Percentiles rank a stretch among this genome's conserved stretches.
Evolutionary conservation across 1,140 invertebrate species (phyloP).

Genomic region (Colletes gigas): DNA sequence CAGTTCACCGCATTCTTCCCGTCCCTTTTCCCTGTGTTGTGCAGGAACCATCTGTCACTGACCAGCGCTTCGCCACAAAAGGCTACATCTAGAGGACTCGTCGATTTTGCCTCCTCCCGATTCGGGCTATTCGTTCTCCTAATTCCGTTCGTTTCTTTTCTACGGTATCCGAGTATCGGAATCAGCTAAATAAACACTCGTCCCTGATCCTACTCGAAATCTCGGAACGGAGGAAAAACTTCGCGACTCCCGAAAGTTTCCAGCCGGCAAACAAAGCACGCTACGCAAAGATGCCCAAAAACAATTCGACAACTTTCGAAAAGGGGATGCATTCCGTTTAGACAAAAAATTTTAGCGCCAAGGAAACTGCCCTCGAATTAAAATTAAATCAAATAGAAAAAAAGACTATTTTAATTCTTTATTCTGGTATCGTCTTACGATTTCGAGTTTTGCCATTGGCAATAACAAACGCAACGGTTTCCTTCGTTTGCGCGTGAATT

Average conservation of each 20-base stretch:
- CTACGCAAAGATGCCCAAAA: too few species aligned
- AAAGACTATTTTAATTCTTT: too few species aligned
- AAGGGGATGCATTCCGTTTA: not conserved
- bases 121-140: conserved; percentile 22
- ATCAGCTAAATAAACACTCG: conserved; percentile 19
- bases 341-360: too few species aligned
- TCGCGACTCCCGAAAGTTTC: not conserved
- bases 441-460: not conserved
- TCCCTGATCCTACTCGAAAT: not conserved
- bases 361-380: too few species aligned
- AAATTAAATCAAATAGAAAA: too few species aligned
- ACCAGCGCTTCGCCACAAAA: conserved; percentile 42
- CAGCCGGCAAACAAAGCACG: not conserved
- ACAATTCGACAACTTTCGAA: not conserved
- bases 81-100: conserved; percentile 37
- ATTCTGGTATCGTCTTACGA: not conserved
- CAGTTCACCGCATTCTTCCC: conserved; percentile 3
- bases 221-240: not conserved
- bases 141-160: conserved; percentile 33
- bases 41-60: conserved; percentile 60
- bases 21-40: not conserved
- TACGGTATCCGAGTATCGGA: not conserved
- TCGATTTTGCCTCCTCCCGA: conserved; percentile 44
- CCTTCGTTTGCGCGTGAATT: too few species aligned
- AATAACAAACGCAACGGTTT: too few species aligned